These are phyloP conservation scores for Horisme vitalbata DNA, from an alignment of 2,888 invertebrate genomes.

Conservation along the genomic window DNA sequence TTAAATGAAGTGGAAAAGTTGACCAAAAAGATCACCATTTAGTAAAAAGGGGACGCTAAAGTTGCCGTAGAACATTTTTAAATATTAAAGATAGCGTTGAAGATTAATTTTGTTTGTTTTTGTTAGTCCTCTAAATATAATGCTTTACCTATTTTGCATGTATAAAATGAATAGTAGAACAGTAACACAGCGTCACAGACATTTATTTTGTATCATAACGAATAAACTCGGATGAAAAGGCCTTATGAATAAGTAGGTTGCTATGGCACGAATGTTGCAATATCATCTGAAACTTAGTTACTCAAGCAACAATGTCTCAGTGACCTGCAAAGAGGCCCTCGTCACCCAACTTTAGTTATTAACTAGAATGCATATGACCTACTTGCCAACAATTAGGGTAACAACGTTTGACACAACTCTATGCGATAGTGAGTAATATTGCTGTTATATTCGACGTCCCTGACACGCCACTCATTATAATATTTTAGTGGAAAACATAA, in stretches of 20 bases:
- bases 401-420: constrained; percentile 20
- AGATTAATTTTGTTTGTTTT: background rate
- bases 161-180: too few species aligned
- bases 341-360: constrained; percentile 25
- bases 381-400: constrained; percentile 13
- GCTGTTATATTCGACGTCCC: background rate
- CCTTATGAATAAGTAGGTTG: too few species aligned
- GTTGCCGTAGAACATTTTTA: constrained; percentile 22
- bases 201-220: too few species aligned
- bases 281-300: constrained; percentile 4
- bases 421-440: constrained; percentile 2
- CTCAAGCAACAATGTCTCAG: constrained; percentile 1
- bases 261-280: too few species aligned
- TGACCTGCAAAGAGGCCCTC: constrained; percentile 11
- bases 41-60: constrained; percentile 28
- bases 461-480: background rate
- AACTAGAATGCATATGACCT: constrained; percentile 18
- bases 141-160: too few species aligned
- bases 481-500: background rate
- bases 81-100: constrained; percentile 3
- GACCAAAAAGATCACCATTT: constrained; percentile 64
- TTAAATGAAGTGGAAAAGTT: constrained; percentile 82
- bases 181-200: too few species aligned
- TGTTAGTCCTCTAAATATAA: background rate
- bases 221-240: too few species aligned